Conservation (phyloP, 2,797 vertebrate genomes). For the Poeciliopsis gracilis region DNA sequence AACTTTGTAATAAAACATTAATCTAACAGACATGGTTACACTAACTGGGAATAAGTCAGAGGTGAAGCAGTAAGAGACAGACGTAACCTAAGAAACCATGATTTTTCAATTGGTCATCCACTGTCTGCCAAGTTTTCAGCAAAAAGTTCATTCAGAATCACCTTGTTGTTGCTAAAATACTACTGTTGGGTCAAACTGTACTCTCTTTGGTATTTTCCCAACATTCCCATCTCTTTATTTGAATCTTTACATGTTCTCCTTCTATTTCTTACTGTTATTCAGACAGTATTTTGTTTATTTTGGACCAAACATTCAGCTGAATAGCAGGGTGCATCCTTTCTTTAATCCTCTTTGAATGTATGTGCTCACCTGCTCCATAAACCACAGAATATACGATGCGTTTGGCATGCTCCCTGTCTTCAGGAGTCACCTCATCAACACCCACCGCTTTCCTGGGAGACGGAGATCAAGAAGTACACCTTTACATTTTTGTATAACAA, state of each 20-base stretch:
- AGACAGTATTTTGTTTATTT: background rate
- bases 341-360: background rate
- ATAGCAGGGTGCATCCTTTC: background rate
- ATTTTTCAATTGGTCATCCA: background rate
- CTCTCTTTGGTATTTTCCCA: background rate
- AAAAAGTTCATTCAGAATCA: background rate
- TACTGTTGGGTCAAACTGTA: background rate
- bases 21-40: background rate
- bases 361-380: conserved; percentile 89
- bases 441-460: conserved; percentile 84
- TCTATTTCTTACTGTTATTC: background rate
- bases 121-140: background rate
- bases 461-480: conserved; percentile 1
- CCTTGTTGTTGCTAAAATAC: background rate
- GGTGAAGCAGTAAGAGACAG: background rate
- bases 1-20: background rate
- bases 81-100: background rate
- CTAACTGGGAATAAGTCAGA: background rate
- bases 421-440: conserved; percentile 74
- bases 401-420: conserved; percentile 89
- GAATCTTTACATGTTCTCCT: background rate
- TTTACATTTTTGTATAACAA: background rate
- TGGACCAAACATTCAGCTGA: background rate
- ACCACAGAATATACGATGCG: conserved; percentile 89
- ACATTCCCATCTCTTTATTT: background rate